Conservation (phyloP, 2,888 invertebrate genomes). For the Meganola albula region DNA sequence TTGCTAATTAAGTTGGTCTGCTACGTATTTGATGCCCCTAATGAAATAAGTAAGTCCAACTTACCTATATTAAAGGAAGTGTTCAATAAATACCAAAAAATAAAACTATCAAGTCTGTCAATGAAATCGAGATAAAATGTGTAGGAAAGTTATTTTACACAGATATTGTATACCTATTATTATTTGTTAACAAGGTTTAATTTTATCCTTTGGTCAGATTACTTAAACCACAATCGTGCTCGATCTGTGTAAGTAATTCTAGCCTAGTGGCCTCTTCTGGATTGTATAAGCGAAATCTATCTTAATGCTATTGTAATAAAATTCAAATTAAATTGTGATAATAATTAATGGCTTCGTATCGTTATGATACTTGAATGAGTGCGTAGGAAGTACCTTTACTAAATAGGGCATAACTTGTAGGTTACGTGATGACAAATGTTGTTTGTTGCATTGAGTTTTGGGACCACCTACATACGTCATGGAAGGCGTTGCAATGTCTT, state of each 20-base stretch:
- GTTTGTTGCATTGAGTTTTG: slow-evolving; percentile 26
- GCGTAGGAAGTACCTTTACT: slow-evolving; percentile 41
- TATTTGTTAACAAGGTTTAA: slow-evolving; percentile 40
- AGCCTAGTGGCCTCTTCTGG: slow-evolving; percentile 30
- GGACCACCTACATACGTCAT: slow-evolving; percentile 41
- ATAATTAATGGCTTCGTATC: slow-evolving; percentile 17
- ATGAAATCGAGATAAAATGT: too few relatives aligned
- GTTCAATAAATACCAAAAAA: too few relatives aligned
- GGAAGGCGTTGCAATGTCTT: too few relatives aligned
- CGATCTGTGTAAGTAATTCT: slow-evolving; percentile 41
- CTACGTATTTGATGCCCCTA: too few relatives aligned
- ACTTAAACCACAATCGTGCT: slow-evolving; percentile 48
- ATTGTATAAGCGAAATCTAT: slow-evolving; percentile 18
- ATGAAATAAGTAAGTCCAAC: too few relatives aligned
- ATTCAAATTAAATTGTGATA: slow-evolving; percentile 20
- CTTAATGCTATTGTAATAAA: slow-evolving; percentile 22
- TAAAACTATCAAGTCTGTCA: too few relatives aligned
- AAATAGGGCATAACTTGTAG: slow-evolving; percentile 34
- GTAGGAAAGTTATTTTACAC: not conserved
- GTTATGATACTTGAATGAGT: slow-evolving; percentile 28
- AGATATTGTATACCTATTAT: slow-evolving; percentile 13
- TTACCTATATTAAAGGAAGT: too few relatives aligned
- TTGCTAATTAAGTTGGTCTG: too few relatives aligned
- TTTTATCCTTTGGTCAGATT: slow-evolving; percentile 51
- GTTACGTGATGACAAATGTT: slow-evolving; percentile 40